Evolutionary conservation across 2,113 vertebrate species (phyloP).

Genomic region (Cephalopholis sonnerati): DNA sequence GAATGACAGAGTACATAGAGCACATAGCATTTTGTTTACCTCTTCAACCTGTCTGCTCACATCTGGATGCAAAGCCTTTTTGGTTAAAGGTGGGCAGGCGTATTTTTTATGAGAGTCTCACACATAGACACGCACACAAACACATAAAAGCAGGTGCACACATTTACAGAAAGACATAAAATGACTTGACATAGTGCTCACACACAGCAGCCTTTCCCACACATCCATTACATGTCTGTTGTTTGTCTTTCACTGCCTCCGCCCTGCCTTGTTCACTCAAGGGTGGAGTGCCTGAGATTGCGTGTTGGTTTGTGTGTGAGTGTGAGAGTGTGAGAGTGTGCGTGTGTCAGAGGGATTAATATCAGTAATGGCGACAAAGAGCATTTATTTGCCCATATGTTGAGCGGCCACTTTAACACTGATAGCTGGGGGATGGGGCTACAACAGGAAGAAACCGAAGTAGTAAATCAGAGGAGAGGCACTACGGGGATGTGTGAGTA

Average conservation of each 20-base stretch:
- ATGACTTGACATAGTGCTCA: slow-evolving; percentile 12
- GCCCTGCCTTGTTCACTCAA: slow-evolving; percentile 18
- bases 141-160: not conserved
- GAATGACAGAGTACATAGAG: slow-evolving; percentile 7
- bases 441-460: slow-evolving; percentile 7
- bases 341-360: slow-evolving; percentile 27
- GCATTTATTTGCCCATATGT: slow-evolving; percentile 22
- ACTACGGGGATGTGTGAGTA: slow-evolving; percentile 15
- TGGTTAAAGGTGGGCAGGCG: not conserved
- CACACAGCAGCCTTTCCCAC: slow-evolving; percentile 13
- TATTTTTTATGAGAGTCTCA: not conserved
- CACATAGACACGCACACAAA: not conserved
- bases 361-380: slow-evolving; percentile 26
- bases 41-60: slow-evolving; percentile 14
- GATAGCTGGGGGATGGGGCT: not conserved
- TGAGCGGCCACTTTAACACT: slow-evolving; percentile 19
- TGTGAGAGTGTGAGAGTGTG: not conserved
- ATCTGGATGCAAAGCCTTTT: slow-evolving; percentile 1
- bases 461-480: slow-evolving; percentile 18
- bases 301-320: not conserved
- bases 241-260: slow-evolving; percentile 44
- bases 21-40: not conserved
- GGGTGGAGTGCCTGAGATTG: slow-evolving; percentile 25
- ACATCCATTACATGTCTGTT: slow-evolving; percentile 24
- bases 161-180: not conserved